A percentile compares a stretch with the other conserved stretches of the same genome.
phyloP scores from a whole-genome alignment of 2,888 invertebrate species.

The Aproaerema taeniolella region DNA sequence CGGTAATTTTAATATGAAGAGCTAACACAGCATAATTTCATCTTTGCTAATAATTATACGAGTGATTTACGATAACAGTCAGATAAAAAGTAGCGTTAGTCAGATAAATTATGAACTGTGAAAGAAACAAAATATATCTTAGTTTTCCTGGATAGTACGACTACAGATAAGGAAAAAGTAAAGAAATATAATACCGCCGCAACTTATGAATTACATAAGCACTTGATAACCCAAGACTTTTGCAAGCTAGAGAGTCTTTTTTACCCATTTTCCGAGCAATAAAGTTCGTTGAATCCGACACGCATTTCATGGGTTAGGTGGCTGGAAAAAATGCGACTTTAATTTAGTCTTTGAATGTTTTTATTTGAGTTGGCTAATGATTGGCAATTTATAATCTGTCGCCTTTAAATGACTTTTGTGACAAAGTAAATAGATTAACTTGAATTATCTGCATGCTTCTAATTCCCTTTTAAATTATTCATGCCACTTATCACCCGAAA shows the following conservation, averaged over 20 bases:
- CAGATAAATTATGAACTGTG: too few species aligned
- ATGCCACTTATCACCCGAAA: conserved; percentile 44
- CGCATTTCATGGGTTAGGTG: conserved; percentile 54
- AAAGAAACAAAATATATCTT: too few species aligned
- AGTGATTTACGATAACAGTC: too few species aligned
- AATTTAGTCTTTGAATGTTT: conserved; percentile 33
- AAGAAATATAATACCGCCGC: too few species aligned
- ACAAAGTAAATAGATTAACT: conserved; percentile 1
- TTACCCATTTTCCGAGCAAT: conserved; percentile 62
- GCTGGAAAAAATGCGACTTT: conserved; percentile 45
- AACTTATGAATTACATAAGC: neutral
- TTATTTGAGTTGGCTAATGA: conserved; percentile 19
- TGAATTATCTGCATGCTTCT: conserved; percentile 33
- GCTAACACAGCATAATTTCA: too few species aligned
- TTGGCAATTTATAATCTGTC: conserved; percentile 11
- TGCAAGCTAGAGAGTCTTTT: conserved; percentile 41
- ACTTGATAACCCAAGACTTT: conserved; percentile 38
- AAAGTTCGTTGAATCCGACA: conserved; percentile 56
- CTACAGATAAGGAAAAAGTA: too few species aligned
- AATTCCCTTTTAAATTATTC: conserved; percentile 49
- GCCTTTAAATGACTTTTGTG: neutral
- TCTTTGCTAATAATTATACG: too few species aligned
- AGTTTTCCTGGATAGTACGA: too few species aligned
- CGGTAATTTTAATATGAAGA: too few species aligned
- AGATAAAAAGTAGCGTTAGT: too few species aligned